Base-by-base conservation (phyloP, 2,888 invertebrate genomes). In the Horisme vitalbata region DNA sequence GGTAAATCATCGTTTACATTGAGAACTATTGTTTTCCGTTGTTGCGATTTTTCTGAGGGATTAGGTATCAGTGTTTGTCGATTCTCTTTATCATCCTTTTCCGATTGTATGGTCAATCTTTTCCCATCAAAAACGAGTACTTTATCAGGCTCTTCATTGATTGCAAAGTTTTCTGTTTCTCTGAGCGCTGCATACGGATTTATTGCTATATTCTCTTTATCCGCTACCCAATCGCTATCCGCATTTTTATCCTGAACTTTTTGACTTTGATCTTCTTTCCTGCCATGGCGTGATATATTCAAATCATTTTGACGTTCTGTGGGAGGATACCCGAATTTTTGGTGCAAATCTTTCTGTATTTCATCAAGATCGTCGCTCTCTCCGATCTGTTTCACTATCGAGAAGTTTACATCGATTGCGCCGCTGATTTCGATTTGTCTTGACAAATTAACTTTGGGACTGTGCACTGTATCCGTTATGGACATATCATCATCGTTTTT, bases 51-150 rank as follows among this genome's bases (percentile, higher is more conserved):
- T 2, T 56, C 61, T 4, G 48, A 34, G 0, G 35, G 20, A 9
- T 59, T 55, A 0, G 68, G 57, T 18, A 66, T 7, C 1, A 68
- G 34, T 7, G 58, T 66, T 41, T 67, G 59, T 7, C 59, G 62
- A 26, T 55, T 65, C 36, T 65, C 57, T 3, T 58, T 54, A 23
- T 56, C 44, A 7, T 57, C 47, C 11, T 46, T 61, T 23, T 75
- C 68, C 0, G 72, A 65, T 55, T 86, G 76, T 18, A 83, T 35
- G 7, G 72, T 78, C 15, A 86, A 57, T 43, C 72, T 69, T 55
- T 83, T 85, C 0, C 88, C 87, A 55, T 86, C 86, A 55, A 84
- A 87, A 0, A 86, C 79, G 32, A 87, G 58, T 1, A 87, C 75
- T 64, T 83, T 68, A 47, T 83, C 72, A 0, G 66, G 54, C 6